These are phyloP conservation scores for Microchirus variegatus DNA, from an alignment of 2,797 vertebrate species.

Conservation along the genomic window DNA sequence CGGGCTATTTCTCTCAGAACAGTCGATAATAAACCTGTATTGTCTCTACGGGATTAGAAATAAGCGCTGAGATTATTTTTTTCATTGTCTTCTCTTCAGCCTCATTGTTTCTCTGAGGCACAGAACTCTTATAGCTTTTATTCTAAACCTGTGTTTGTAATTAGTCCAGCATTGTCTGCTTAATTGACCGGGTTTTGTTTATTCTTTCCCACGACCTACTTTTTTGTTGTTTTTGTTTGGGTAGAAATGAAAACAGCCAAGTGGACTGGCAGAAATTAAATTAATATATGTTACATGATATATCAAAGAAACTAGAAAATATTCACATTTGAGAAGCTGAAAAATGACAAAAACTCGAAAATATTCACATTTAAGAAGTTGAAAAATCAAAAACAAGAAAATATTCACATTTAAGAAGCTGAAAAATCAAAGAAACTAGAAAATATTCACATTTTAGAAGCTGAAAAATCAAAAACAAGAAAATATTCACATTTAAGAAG, in stretches of 20 bases:
- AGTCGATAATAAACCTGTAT: slow-evolving; percentile 49
- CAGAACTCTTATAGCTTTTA: slow-evolving; percentile 51
- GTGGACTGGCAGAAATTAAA: no score
- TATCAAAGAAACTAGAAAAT: no score
- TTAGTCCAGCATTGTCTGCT: slow-evolving; percentile 62
- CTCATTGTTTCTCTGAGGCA: slow-evolving; percentile 41
- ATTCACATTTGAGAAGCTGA: no score
- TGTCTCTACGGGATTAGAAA: slow-evolving; percentile 69
- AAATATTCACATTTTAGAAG: no score
- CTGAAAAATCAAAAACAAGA: no score
- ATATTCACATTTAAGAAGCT: no score
- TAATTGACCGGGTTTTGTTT: slow-evolving; percentile 51
- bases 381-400: no score
- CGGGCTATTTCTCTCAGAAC: slow-evolving; percentile 60
- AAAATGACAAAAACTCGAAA: no score
- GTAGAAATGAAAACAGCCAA: neutral
- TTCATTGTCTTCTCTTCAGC: slow-evolving; percentile 43
- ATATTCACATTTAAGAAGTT: no score
- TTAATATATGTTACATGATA: no score
- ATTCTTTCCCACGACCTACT: slow-evolving; percentile 70
- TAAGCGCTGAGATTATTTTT: slow-evolving; percentile 62
- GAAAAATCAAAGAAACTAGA: no score
- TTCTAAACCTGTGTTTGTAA: slow-evolving; percentile 58
- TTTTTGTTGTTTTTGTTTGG: slow-evolving; percentile 22
- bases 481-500: no score